Evolutionary conservation across 2,888 invertebrate genomes (phyloP), one percentile per base, ranked within the genome.

Genomic region (Trichopria drosophilae): DNA sequence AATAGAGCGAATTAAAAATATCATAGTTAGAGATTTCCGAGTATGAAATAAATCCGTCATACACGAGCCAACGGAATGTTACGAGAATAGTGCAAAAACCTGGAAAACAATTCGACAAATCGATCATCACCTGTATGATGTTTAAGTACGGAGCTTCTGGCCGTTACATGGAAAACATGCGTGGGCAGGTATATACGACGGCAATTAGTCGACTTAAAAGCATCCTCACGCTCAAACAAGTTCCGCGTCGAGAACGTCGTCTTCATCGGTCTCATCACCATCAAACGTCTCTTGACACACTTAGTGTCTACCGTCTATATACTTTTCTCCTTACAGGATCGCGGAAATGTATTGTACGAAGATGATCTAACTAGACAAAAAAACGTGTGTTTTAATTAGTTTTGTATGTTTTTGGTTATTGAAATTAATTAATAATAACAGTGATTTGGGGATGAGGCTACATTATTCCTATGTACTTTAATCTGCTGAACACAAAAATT

Each of bases 221-320:
- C 61, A 58, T 61, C 60, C 55, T 57, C 58, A 53, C 35, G 40
- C 28, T 44, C 23, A 24, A 29, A 36, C 46, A 46, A 16, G 32
- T 48, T 34, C 20, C 23, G 47, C 46, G 42, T 41, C 51, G 46
- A 54, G 44, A 51, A 51, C 53, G 53, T 45, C 51, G 39, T 53
- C 46, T 40, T 46, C 42, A 20, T 32, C 22, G 26, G 13, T 23
- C 22, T 40, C 55, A 39, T 57, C 55, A 56, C 63, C 62, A 61
- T 60, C 58, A 59, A 60, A 56, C 50, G 56, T 37, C 57, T 66
- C 61, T 50, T 67, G 68, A 65, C 65, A 63, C 53, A 68, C 64
- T 65, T 66, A 68, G 58, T 58, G 59, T 53, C 50, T 42, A 18
- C 26, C 12, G 34, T 55, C 57, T 50, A 34, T 16, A 20, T 39